Evolutionary conservation across 2,888 invertebrate species (phyloP).

Genomic region (Lissocephala sabroskyi): DNA sequence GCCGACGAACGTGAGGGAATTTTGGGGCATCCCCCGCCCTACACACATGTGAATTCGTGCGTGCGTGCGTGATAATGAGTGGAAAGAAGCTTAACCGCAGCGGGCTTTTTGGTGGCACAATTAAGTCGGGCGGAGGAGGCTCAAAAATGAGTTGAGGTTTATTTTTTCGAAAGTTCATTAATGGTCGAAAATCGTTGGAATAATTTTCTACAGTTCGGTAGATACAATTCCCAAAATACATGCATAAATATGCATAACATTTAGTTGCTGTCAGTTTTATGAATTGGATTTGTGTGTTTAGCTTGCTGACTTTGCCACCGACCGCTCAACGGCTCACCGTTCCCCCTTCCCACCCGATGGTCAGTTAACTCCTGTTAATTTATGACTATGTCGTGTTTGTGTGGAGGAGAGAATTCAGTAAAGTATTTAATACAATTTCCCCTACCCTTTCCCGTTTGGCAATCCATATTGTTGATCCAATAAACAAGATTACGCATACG

Average conservation of each 20-base stretch:
- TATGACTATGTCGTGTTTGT: constrained; percentile 31
- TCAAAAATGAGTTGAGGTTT: neutral
- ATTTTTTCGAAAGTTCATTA: too few relatives aligned
- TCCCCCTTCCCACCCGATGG: neutral
- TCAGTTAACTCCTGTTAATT: constrained; percentile 34
- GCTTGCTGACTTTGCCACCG: constrained; percentile 22
- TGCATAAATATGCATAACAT: constrained; percentile 46
- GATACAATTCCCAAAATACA: constrained; percentile 15
- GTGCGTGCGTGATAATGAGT: constrained; percentile 20
- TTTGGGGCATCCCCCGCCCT: neutral
- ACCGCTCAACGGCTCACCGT: neutral
- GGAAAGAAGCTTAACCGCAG: constrained; percentile 7
- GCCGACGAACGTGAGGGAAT: too few relatives aligned
- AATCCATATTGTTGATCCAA: constrained; percentile 38
- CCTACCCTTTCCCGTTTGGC: constrained; percentile 15
- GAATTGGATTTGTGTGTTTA: constrained; percentile 38
- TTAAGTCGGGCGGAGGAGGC: neutral
- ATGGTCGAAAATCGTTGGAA: too few relatives aligned
- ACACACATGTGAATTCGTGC: constrained; percentile 16
- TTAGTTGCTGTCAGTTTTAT: constrained; percentile 38
- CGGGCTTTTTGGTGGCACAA: too few relatives aligned
- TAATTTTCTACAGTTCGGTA: too few relatives aligned
- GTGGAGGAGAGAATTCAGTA: constrained; percentile 2
- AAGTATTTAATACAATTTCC: constrained; percentile 37
- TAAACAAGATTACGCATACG: constrained; percentile 55